Evolutionary conservation across 2,888 invertebrate species (phyloP).

Genomic region (Phytoseiulus persimilis): DNA sequence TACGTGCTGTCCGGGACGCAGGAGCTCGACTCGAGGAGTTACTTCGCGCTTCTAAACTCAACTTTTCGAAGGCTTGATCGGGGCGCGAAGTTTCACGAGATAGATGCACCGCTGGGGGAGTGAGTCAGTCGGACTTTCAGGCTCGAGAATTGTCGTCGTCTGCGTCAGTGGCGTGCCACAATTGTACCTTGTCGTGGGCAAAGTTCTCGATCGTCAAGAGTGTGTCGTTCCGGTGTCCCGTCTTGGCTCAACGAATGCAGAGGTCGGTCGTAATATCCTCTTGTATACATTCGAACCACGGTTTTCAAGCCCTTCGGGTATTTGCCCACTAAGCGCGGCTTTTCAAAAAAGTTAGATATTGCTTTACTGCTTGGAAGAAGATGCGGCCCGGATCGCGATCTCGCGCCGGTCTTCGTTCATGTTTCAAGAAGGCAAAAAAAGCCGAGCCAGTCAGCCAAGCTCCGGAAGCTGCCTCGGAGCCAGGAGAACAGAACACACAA

Average conservation of each 20-base stretch:
- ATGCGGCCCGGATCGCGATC: neutral
- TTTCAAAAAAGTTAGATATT: slow-evolving; percentile 38
- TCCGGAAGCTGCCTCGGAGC: neutral
- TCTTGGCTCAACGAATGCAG: neutral
- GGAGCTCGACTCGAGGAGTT: neutral
- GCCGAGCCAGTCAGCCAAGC: neutral
- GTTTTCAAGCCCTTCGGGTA: slow-evolving; percentile 37
- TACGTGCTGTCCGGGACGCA: neutral
- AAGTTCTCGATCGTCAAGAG: neutral
- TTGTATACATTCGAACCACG: slow-evolving; percentile 35
- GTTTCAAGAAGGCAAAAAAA: neutral
- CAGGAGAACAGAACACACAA: neutral
- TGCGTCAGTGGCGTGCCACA: neutral
- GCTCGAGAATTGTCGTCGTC: neutral
- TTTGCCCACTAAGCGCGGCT: slow-evolving; percentile 24
- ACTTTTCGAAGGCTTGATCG: neutral
- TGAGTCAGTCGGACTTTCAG: neutral
- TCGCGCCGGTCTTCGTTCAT: neutral
- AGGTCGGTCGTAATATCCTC: slow-evolving; percentile 23
- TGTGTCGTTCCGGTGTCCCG: neutral
- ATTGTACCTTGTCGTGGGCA: neutral
- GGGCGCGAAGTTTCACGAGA: neutral
- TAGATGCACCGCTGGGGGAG: neutral
- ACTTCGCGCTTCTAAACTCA: neutral
- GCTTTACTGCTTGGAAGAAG: slow-evolving; percentile 25